These are phyloP conservation scores for Potorous gilbertii DNA, from an alignment of 2,797 vertebrate species.

Conservation along the genomic window DNA sequence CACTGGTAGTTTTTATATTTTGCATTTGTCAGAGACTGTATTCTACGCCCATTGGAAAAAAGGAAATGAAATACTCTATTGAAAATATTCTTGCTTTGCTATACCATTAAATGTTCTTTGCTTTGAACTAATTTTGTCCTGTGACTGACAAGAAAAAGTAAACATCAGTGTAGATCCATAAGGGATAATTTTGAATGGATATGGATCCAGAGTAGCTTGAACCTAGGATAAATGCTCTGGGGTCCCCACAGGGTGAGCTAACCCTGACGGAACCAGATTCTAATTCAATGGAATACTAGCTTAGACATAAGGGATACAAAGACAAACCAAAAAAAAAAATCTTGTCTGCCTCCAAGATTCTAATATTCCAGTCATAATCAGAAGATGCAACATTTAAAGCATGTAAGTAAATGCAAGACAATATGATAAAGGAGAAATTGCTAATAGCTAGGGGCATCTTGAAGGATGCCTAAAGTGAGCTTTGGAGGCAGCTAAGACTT, in stretches of 20 bases:
- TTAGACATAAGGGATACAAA: background rate
- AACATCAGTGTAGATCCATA: background rate
- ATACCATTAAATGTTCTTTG: background rate
- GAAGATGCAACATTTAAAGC: background rate
- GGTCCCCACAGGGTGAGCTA: background rate
- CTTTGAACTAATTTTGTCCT: background rate
- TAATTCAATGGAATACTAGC: background rate
- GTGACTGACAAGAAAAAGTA: background rate
- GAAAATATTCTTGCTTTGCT: background rate
- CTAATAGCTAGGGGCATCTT: background rate
- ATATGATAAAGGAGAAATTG: background rate
- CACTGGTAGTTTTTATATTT: background rate
- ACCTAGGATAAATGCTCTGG: background rate
- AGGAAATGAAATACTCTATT: background rate
- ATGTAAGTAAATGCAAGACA: background rate
- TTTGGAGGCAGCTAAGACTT: background rate
- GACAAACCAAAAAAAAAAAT: background rate
- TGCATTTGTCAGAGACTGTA: background rate
- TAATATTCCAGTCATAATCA: background rate
- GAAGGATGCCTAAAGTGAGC: background rate
- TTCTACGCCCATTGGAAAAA: background rate
- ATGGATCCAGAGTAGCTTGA: background rate
- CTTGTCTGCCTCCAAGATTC: background rate
- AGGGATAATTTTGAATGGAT: background rate
- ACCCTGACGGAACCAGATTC: background rate